phyloP scores from a whole-genome alignment of 1,140 invertebrate species.

The Cyclargus thomasi region DNA sequence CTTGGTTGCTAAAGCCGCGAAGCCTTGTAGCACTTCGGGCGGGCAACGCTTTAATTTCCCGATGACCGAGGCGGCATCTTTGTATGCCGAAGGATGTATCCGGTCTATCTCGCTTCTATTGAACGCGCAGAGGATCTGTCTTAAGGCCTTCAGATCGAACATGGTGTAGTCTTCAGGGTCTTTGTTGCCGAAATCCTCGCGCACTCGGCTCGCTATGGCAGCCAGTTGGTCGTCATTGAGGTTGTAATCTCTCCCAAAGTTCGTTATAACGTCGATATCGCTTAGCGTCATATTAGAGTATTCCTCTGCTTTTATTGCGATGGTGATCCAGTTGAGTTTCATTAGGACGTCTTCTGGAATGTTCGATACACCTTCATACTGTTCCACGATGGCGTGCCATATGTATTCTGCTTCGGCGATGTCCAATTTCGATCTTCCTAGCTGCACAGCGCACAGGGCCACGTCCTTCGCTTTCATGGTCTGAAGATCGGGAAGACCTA shows the following conservation, averaged over 20 bases:
- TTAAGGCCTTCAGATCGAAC: conserved; percentile 67
- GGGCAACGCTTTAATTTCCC: conserved; percentile 58
- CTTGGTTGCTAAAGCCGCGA: conserved; percentile 58
- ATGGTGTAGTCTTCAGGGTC: conserved; percentile 68
- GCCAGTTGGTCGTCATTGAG: conserved; percentile 54
- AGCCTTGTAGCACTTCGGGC: conserved; percentile 48
- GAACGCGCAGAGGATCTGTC: conserved; percentile 72
- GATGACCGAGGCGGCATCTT: conserved; percentile 56
- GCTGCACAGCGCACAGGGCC: conserved; percentile 44
- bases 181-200: conserved; percentile 71
- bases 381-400: conserved; percentile 50
- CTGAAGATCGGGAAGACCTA: conserved; percentile 39
- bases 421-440: conserved; percentile 44
- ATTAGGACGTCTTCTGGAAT: conserved; percentile 64
- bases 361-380: conserved; percentile 41
- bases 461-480: conserved; percentile 47
- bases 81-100: conserved; percentile 69
- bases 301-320: conserved; percentile 57
- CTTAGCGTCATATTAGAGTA: conserved; percentile 67
- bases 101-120: conserved; percentile 61
- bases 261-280: conserved; percentile 67
- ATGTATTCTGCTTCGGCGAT: conserved; percentile 45
- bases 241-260: conserved; percentile 69
- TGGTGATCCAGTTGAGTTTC: conserved; percentile 65
- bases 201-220: conserved; percentile 61